Base-by-base conservation (phyloP, 2,797 vertebrate species). In the Babyrousa celebensis region DNA sequence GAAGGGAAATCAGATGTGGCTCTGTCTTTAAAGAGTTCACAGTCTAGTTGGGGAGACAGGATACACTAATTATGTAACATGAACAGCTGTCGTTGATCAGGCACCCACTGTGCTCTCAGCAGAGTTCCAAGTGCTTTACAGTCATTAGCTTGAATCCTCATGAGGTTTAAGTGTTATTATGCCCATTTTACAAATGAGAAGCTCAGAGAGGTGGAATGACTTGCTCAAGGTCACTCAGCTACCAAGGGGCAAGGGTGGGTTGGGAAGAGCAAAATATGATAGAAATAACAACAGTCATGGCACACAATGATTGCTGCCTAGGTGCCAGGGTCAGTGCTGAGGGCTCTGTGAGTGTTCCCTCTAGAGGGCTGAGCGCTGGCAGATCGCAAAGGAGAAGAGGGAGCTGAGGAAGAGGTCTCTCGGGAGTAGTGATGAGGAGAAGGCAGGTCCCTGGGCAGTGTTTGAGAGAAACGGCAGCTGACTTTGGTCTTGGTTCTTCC, bases 21-120 rank as follows among this genome's bases (percentile, higher is more conserved):
- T 95, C 54, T 96, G 15, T 52, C 93, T 93, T 43, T 71, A 95
- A 89, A 82, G 89, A 93, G 72, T 89, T 71, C 77, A 78, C 84
- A 71, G 78, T 96, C 80, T 62, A 82, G 93, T 23, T 94, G 93
- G 96, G 89, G 94, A 97, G 96, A 96, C 65, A 40, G 95, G 96
- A 95, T 85, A 91, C 65, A 16, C 36, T 93, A 90, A 96, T 97
- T 97, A 97, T 52, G 85, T 96, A 97, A 97, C 68, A 21, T 5
- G 70, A 87, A 92, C 97, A 96, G 86, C 96, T 97, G 97, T 48
- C 87, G 23, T 89, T 82, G 36, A 86, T 96, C 91, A 94, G 96
- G 96, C 84, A 74, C 91, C 95, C 95, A 89, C 89, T 82, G 95
- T 72, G 96, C 62, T 91, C 96, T 80, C 91, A 83, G 96, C 95